Conservation (phyloP, 1,140 invertebrate species). For the Cryptotermes secundus region DNA sequence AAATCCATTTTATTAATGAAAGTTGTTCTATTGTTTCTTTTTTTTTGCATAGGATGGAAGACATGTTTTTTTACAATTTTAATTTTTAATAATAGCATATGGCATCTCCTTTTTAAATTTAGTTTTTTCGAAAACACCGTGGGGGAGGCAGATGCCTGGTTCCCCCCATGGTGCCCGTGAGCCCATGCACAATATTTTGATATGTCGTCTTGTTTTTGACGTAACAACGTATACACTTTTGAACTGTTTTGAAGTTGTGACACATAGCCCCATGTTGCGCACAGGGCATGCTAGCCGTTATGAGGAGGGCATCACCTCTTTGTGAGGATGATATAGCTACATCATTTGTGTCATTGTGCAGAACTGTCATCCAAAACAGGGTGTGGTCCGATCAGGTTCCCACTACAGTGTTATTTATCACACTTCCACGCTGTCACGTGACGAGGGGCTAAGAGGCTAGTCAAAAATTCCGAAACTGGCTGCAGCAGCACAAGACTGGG, state of each 20-base stretch:
- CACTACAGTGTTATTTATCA: not conserved
- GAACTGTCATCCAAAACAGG: conserved; percentile 2
- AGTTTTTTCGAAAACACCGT: too few species aligned
- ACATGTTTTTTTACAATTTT: too few species aligned
- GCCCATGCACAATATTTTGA: too few species aligned
- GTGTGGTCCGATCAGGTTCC: not conserved
- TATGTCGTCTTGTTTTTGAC: too few species aligned
- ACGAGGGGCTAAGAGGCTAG: not conserved
- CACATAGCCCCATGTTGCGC: not conserved
- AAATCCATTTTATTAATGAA: too few species aligned
- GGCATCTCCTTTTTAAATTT: too few species aligned
- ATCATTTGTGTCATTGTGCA: conserved; percentile 16
- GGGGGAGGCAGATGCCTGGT: too few species aligned
- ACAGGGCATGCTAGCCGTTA: not conserved
- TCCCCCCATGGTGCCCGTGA: too few species aligned
- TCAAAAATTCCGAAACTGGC: not conserved
- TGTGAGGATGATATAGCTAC: conserved; percentile 16
- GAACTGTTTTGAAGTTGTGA: not conserved
- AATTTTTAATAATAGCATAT: too few species aligned
- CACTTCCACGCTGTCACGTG: not conserved
- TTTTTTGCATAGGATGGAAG: too few species aligned
- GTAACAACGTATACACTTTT: not conserved
- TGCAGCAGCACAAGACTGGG: too few species aligned
- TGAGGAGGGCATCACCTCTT: not conserved
- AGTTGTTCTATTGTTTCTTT: too few species aligned